These are phyloP conservation scores for Nyctalus aviator DNA, from an alignment of 2,797 vertebrate species.

Conservation along the genomic window DNA sequence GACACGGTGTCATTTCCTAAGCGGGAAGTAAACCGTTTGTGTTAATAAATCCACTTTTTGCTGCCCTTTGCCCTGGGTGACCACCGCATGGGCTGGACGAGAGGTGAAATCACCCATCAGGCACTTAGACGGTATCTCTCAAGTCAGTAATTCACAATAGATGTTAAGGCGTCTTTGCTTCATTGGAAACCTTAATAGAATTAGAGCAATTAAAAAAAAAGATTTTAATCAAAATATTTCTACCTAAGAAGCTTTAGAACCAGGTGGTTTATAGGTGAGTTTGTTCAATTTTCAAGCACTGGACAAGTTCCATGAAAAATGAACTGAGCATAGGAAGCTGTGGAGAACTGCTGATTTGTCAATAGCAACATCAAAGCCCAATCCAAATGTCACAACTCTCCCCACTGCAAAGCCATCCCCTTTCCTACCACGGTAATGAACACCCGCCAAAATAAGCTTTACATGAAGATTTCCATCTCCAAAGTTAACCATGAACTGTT, in stretches of 20 bases:
- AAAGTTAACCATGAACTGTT: background rate
- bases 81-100: background rate
- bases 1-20: slow-evolving; percentile 14
- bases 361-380: background rate
- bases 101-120: background rate
- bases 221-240: slow-evolving; percentile 54
- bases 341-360: background rate
- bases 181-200: slow-evolving; percentile 45
- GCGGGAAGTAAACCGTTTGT: background rate
- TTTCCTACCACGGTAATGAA: background rate
- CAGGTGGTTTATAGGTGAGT: background rate
- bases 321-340: slow-evolving; percentile 28
- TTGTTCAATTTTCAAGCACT: slow-evolving; percentile 31
- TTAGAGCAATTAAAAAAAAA: background rate
- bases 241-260: slow-evolving; percentile 37
- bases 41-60: slow-evolving; percentile 15
- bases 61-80: background rate
- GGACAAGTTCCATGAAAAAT: slow-evolving; percentile 3
- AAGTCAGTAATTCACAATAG: background rate
- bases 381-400: background rate
- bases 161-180: slow-evolving; percentile 26
- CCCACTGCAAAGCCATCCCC: background rate
- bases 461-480: background rate
- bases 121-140: background rate
- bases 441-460: background rate